phyloP scores from a whole-genome alignment of 2,797 vertebrate species.

The Hipposideros larvatus region DNA sequence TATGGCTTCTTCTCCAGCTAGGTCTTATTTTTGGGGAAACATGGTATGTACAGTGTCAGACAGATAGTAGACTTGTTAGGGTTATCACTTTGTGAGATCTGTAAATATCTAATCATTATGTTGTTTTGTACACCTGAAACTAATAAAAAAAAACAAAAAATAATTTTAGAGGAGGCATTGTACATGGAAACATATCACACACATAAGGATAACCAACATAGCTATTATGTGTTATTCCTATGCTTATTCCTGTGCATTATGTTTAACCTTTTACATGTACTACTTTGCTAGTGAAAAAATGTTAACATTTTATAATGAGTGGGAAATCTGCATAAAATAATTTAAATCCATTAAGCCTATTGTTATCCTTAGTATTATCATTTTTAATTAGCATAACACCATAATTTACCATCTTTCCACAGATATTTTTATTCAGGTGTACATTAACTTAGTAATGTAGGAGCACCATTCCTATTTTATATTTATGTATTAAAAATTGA shows the following conservation, averaged over 20 bases:
- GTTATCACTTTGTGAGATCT: no score
- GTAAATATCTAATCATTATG: no score
- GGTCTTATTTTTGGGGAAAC: no score
- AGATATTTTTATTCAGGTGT: neutral
- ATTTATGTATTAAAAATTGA: neutral
- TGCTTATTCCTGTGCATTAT: neutral
- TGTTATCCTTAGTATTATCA: neutral
- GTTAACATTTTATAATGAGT: neutral
- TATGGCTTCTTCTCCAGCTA: no score
- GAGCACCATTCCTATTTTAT: neutral
- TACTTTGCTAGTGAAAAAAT: neutral
- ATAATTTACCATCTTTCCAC: neutral
- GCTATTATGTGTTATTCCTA: neutral
- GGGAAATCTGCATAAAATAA: neutral
- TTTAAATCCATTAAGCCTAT: neutral
- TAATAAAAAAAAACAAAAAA: no score
- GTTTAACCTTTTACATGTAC: neutral
- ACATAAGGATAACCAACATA: neutral
- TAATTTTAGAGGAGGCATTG: neutral
- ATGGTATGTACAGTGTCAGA: no score
- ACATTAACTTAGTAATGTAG: neutral
- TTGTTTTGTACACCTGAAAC: no score
- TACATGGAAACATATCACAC: neutral
- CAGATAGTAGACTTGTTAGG: no score
- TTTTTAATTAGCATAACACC: neutral